A percentile compares a stretch with the other conserved stretches of the same genome.
These are phyloP conservation scores for Meta bourneti DNA, from an alignment of 2,888 invertebrate genomes.

Conservation along the genomic window DNA sequence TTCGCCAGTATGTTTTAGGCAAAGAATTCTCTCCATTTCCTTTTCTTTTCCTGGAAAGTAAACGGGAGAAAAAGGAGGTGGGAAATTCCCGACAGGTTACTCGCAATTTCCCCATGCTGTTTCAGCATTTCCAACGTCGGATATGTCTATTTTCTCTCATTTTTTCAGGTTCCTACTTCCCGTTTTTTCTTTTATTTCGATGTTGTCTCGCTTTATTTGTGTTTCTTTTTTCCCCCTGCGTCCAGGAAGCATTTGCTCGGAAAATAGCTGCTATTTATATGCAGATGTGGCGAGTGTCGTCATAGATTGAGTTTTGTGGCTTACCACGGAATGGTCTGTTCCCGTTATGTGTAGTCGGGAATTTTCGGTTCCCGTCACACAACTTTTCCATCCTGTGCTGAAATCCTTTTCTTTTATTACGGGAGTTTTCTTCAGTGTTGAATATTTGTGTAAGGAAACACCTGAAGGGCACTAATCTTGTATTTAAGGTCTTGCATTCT, in stretches of 20 bases:
- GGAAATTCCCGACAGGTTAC: constrained; percentile 57
- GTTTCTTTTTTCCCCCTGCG: background rate
- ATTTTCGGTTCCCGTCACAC: background rate
- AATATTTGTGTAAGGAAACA: background rate
- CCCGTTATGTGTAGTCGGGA: constrained; percentile 1
- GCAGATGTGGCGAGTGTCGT: constrained; percentile 48
- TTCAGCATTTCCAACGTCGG: constrained; percentile 54
- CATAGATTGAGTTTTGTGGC: constrained; percentile 52
- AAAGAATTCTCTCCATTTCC: constrained; percentile 1
- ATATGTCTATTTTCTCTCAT: constrained; percentile 59
- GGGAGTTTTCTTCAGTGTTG: background rate
- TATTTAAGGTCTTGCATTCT: too few relatives aligned
- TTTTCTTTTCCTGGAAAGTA: constrained; percentile 22
- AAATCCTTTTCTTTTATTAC: background rate
- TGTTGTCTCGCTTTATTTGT: constrained; percentile 5
- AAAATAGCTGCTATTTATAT: constrained; percentile 68
- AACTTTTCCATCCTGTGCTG: background rate
- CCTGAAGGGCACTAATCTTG: background rate
- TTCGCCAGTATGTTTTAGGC: background rate
- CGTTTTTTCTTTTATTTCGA: background rate
- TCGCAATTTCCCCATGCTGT: constrained; percentile 55
- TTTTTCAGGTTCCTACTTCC: constrained; percentile 15
- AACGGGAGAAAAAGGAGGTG: constrained; percentile 6
- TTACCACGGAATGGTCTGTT: constrained; percentile 6
- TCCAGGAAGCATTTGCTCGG: constrained; percentile 24